These are phyloP conservation scores for Corythornis vintsioides DNA, from an alignment of 2,113 vertebrate species.

Conservation along the genomic window DNA sequence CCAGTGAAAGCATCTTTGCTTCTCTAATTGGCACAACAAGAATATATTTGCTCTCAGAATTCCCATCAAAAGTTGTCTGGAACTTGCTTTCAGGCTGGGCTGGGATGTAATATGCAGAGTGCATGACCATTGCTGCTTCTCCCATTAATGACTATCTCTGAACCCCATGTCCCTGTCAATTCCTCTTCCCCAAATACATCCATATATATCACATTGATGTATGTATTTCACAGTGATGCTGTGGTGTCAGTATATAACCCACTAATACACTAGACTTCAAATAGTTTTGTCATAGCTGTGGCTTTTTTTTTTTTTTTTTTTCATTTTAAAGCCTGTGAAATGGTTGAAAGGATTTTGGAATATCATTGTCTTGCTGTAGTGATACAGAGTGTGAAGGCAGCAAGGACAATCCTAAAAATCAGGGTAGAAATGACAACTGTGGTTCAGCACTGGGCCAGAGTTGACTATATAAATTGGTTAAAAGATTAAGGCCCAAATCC, in stretches of 20 bases:
- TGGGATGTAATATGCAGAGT: fast-evolving
- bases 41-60: background rate
- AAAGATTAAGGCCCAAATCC: background rate
- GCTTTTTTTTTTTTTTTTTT: background rate
- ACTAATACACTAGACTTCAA: background rate
- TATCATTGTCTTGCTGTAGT: background rate
- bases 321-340: background rate
- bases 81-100: background rate
- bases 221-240: no score
- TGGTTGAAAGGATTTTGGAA: background rate
- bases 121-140: background rate
- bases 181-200: background rate
- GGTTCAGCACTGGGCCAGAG: background rate
- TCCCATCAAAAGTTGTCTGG: background rate
- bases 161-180: background rate
- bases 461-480: background rate
- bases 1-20: background rate
- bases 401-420: background rate
- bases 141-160: background rate
- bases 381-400: background rate
- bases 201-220: fast-evolving
- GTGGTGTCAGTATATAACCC: no score
- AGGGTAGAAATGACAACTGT: background rate
- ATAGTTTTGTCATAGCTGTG: background rate
- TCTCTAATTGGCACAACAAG: background rate